phyloP scores from a whole-genome alignment of 2,888 invertebrate species.

The Drosophila sordidapex region DNA sequence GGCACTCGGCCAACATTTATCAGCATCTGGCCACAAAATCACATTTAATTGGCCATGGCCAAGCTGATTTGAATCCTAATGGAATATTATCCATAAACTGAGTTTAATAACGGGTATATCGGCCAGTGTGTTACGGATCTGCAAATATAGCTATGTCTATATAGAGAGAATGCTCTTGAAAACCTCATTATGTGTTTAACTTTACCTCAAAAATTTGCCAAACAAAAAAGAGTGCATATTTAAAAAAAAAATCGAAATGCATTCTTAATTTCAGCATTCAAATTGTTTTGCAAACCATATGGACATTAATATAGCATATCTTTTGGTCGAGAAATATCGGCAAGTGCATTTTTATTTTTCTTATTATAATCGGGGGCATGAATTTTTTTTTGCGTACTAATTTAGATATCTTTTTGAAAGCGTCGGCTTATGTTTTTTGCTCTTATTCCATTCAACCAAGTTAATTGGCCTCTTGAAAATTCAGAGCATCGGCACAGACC shows the following conservation, averaged over 20 bases:
- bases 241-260: not conserved
- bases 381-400: conserved; percentile 47
- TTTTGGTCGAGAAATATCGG: not conserved
- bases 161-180: not conserved
- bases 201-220: not conserved
- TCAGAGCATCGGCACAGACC: conserved; percentile 39
- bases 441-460: conserved; percentile 46
- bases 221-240: not conserved
- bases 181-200: not conserved
- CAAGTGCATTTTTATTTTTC: not conserved
- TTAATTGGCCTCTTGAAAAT: conserved; percentile 80
- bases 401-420: conserved; percentile 31
- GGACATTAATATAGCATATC: not conserved
- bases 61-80: conserved; percentile 26
- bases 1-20: conserved; percentile 22
- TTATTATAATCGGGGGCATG: conserved; percentile 30
- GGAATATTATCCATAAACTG: too few species aligned
- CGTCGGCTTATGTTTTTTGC: conserved; percentile 28
- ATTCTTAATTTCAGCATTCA: not conserved
- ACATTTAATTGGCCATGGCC: conserved; percentile 27
- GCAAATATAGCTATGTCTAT: not conserved
- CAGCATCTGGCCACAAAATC: conserved; percentile 37
- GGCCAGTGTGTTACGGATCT: not conserved
- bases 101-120: not conserved
- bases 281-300: not conserved